Evolutionary conservation across 2,113 vertebrate genomes (phyloP).

Genomic region (Mohoua ochrocephala): DNA sequence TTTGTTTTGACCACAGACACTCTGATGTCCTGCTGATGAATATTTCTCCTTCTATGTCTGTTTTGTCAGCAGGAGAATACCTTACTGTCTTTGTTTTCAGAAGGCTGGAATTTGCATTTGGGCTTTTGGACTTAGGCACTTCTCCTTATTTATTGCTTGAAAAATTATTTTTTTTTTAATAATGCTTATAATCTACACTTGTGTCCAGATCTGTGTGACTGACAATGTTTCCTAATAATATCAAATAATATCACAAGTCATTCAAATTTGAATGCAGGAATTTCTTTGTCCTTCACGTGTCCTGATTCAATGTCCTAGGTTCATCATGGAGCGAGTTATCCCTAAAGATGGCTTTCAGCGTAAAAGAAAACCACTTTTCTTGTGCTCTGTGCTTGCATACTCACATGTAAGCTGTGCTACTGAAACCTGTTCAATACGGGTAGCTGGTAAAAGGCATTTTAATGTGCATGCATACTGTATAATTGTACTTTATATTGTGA

Average conservation of each 20-base stretch:
- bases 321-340: neutral
- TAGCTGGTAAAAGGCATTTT: neutral
- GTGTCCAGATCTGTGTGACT: neutral
- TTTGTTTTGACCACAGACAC: neutral
- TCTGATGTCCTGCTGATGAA: neutral
- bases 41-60: neutral
- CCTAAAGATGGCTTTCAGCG: neutral
- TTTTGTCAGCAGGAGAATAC: neutral
- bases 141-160: neutral
- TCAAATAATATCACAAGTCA: neutral
- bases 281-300: accelerated
- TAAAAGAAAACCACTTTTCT: neutral
- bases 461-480: neutral
- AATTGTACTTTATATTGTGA: neutral
- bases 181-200: neutral
- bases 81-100: neutral
- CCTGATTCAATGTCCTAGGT: neutral
- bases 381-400: neutral
- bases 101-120: neutral
- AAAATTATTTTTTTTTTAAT: neutral
- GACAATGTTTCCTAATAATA: neutral
- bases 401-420: neutral
- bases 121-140: neutral
- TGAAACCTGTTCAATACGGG: neutral
- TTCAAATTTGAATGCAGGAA: neutral